Evolutionary conservation across 2,797 vertebrate species (phyloP), one percentile per base, ranked within the genome.

Genomic region (Antrozous pallidus): DNA sequence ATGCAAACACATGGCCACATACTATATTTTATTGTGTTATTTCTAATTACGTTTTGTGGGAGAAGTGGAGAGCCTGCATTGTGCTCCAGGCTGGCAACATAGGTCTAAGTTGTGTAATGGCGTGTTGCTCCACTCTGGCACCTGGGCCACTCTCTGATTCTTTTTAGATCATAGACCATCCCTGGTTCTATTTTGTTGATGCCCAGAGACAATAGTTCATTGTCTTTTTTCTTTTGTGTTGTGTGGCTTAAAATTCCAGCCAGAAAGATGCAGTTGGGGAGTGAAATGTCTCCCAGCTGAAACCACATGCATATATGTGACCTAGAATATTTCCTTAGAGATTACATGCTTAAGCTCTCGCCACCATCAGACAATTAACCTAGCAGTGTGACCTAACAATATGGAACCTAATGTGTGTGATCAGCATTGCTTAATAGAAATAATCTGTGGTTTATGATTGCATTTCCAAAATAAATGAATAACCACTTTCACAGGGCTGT

Each of bases 381-480:
- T 42, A 58, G 31, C 56, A 28, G 77, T 71, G n/a, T n/a, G n/a
- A n/a, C n/a, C 80, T 28, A 74, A 47, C 36, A 61, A 86, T 83
- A 51, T 10, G 13, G 63, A 36, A 3, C 7, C 11, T 4, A 38
- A 13, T 38, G 16, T 26, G 28, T 26, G 49, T 8, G 33, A 63
- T 10, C 74, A 87, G 69, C 63, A 24, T 12, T 16, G 24, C 5
- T 67, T 54, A 14, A 63, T 5, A 5, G 45, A 94, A 92, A 40
- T 82, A 63, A 77, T 42, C 91, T 89, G 56, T 8, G 69, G 22
- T 56, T 73, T 20, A 26, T 0, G 51, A 51, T 8, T 78, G 9
- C 33, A n/a, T 83, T 87, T 93, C 87, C 71, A 22, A 67, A 70
- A 54, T 54, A 31, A 89, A 85, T 45, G 38, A 93, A 85, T 78